Percentiles rank a stretch among this genome's conserved stretches.
Evolutionary conservation across 2,888 invertebrate genomes (phyloP).

Genomic region (Clivina fossor): DNA sequence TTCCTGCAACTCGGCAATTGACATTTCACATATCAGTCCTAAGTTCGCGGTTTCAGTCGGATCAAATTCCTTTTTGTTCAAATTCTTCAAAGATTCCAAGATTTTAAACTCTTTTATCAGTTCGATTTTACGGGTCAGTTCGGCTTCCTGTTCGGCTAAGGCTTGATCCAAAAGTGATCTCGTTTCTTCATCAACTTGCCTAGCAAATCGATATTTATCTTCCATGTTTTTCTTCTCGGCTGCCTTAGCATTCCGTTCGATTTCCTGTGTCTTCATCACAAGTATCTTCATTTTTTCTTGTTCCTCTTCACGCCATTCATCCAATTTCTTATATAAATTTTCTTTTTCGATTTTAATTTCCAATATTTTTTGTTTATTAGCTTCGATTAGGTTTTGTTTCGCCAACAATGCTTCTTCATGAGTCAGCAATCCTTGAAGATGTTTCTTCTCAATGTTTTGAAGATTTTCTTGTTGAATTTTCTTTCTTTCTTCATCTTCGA

Average conservation of each 20-base stretch:
- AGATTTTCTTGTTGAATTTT: constrained; percentile 56
- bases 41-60: constrained; percentile 61
- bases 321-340: constrained; percentile 56
- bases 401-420: constrained; percentile 63
- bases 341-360: constrained; percentile 57
- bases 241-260: constrained; percentile 57
- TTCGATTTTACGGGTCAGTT: constrained; percentile 49
- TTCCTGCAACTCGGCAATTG: constrained; percentile 63
- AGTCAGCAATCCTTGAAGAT: constrained; percentile 60
- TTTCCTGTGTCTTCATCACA: constrained; percentile 55
- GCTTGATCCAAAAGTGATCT: constrained; percentile 48
- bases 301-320: constrained; percentile 56
- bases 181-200: constrained; percentile 57
- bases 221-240: constrained; percentile 57
- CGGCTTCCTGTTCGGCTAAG: constrained; percentile 47
- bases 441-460: constrained; percentile 61
- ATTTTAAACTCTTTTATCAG: constrained; percentile 52
- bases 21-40: constrained; percentile 66
- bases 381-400: constrained; percentile 55
- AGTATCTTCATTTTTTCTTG: constrained; percentile 55
- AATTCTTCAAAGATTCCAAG: constrained; percentile 47
- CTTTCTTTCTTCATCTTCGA: constrained; percentile 55
- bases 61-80: constrained; percentile 58
- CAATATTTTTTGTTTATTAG: constrained; percentile 57
- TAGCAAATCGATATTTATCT: constrained; percentile 56